Evolutionary conservation across 1,140 invertebrate species (phyloP), one percentile per base, ranked within the genome.

Genomic region (Thaumetopoea pityocampa): DNA sequence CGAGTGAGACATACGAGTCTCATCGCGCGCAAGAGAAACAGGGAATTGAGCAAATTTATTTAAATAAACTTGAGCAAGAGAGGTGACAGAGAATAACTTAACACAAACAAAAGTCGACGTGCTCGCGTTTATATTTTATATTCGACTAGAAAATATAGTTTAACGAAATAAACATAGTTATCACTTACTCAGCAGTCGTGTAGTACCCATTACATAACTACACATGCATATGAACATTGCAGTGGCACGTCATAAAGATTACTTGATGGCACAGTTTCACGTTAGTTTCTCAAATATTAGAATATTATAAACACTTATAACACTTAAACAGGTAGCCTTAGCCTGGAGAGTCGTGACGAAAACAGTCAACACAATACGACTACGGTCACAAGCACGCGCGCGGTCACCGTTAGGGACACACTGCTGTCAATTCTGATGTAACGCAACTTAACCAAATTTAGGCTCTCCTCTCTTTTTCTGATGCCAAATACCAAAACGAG

Each of bases 201-300:
- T 82, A 77, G 79, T 50, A 68, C 72, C 71, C 77, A 79, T 61
- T 65, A 67, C 35, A 32, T 34, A 46, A 45, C 43, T 35, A 43
- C 28, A 37, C 28, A 46, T 34, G 27, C 68, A 71, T 69, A 76
- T 66, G 50, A 63, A 70, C 67, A 70, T 64, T 76, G 72, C 76
- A 70, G 76, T 79, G 76, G 76, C 76, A 80, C 72, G 61, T 72
- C 59, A 60, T 76, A 76, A 76, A 80, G 76, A 80, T 80, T 79
- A 73, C 76, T 71, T 62, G 79, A 84, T 84, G 77, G 79, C 79
- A 84, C 79, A 81, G 64, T 84, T 84, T 84, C 79, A 84, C 79
- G 79, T 84, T 84, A 84, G 79, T 81, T 77, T 71, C 54, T 74
- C 62, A 74, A 74, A 68, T 67, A 73, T 64, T 71, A 73, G 66